Evolutionary conservation across 2,888 invertebrate species (phyloP).

Genomic region (Sympetrum striolatum): DNA sequence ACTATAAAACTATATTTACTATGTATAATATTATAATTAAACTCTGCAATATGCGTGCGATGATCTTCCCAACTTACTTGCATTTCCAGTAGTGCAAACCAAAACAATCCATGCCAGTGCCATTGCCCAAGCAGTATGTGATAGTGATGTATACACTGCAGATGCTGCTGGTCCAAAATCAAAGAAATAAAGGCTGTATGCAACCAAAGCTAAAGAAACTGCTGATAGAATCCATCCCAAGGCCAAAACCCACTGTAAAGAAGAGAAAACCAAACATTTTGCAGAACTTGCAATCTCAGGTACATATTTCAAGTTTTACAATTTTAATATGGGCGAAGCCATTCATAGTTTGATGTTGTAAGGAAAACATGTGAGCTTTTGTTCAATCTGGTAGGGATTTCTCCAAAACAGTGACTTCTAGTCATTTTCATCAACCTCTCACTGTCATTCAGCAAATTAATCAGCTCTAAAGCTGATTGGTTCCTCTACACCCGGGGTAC

Average conservation of each 20-base stretch:
- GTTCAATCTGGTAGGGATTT: too few species aligned
- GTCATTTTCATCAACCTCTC: too few species aligned
- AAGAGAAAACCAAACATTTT: neutral
- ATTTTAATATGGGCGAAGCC: too few species aligned
- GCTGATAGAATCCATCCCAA: constrained; percentile 56
- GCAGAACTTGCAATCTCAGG: neutral
- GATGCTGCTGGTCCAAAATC: constrained; percentile 54
- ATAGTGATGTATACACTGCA: constrained; percentile 58
- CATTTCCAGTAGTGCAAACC: constrained; percentile 60
- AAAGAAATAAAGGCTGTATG: constrained; percentile 57
- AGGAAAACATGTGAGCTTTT: too few species aligned
- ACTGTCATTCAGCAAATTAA: too few species aligned
- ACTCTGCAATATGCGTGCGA: too few species aligned
- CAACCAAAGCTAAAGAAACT: constrained; percentile 53
- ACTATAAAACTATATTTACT: too few species aligned
- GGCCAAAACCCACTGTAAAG: constrained; percentile 50
- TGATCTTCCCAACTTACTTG: constrained; percentile 57
- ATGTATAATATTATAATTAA: too few species aligned
- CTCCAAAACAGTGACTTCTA: too few species aligned
- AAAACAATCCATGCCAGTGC: constrained; percentile 60
- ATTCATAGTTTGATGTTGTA: too few species aligned
- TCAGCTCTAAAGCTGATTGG: too few species aligned
- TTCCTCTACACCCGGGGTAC: too few species aligned
- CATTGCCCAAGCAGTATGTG: constrained; percentile 61
- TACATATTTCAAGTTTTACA: neutral